Conservation (phyloP, 2,888 invertebrate species). For the Cerceris rybyensis region DNA sequence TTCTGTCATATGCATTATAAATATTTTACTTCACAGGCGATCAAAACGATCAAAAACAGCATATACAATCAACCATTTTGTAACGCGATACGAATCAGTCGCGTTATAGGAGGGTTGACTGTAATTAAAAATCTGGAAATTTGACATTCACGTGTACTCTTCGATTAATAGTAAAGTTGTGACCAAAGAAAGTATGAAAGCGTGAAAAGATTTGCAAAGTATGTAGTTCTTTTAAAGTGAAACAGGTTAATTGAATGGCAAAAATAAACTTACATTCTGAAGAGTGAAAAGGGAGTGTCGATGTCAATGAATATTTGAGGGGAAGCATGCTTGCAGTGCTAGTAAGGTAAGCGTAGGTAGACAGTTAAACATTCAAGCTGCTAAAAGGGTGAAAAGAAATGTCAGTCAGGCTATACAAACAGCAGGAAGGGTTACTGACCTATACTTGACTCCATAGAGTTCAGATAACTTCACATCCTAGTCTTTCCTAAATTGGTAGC, state of each 20-base stretch:
- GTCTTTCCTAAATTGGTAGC: no score
- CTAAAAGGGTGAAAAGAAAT: slow-evolving; percentile 13
- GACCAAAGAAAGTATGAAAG: neutral
- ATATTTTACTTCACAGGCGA: no score
- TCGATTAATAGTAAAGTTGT: no score
- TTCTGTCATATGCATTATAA: no score
- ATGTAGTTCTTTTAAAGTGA: neutral
- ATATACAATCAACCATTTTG: no score
- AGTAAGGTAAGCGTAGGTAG: slow-evolving; percentile 3
- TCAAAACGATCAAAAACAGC: no score
- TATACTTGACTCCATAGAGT: neutral
- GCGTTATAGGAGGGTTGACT: no score
- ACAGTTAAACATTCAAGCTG: slow-evolving; percentile 16
- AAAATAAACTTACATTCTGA: neutral
- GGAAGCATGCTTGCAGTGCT: neutral
- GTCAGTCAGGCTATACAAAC: slow-evolving; percentile 15
- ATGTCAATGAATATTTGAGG: slow-evolving; percentile 33
- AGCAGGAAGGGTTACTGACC: slow-evolving; percentile 2
- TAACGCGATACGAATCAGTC: no score
- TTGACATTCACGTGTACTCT: no score
- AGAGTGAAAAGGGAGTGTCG: neutral
- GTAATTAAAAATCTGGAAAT: no score
- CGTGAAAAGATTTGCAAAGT: neutral
- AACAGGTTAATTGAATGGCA: neutral
- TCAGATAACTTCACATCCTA: no score